These are phyloP conservation scores for Trichogramma dendrolimi DNA, from an alignment of 2,888 invertebrate genomes.

Conservation along the genomic window DNA sequence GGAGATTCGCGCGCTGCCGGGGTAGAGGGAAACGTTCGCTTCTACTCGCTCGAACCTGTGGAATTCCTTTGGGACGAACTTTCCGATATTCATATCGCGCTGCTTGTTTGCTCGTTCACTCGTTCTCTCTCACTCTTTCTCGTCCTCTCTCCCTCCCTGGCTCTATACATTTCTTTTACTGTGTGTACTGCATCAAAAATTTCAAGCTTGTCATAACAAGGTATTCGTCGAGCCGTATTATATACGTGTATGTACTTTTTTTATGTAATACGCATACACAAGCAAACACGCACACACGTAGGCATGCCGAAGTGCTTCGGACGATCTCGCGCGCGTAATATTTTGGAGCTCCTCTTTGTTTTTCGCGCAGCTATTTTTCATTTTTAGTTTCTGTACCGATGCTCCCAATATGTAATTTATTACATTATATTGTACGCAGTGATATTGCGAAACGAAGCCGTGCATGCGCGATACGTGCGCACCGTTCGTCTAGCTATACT, in stretches of 20 bases:
- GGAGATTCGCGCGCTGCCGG: background rate
- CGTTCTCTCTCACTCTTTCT: conserved; percentile 26
- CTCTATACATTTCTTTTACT: too few species aligned
- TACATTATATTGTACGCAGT: background rate
- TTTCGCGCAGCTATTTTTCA: too few species aligned
- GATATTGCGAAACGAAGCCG: background rate
- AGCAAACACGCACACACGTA: too few species aligned
- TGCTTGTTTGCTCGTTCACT: background rate
- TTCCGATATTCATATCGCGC: conserved; percentile 49
- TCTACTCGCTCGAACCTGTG: conserved; percentile 36
- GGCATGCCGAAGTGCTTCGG: too few species aligned
- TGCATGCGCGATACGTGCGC: background rate
- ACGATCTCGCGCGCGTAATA: too few species aligned
- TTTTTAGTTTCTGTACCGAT: too few species aligned
- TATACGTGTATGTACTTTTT: conserved; percentile 34
- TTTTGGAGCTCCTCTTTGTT: too few species aligned
- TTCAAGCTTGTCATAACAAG: conserved; percentile 48
- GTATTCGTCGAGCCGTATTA: conserved; percentile 49
- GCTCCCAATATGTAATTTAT: too few species aligned
- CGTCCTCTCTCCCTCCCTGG: conserved; percentile 32
- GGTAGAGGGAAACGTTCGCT: conserved; percentile 13
- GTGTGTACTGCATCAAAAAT: conserved; percentile 47
- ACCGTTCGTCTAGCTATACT: background rate
- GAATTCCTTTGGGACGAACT: conserved; percentile 49
- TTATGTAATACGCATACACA: too few species aligned